Evolutionary conservation across 1,140 invertebrate genomes (phyloP).

Genomic region (Rhopalosiphum padi): DNA sequence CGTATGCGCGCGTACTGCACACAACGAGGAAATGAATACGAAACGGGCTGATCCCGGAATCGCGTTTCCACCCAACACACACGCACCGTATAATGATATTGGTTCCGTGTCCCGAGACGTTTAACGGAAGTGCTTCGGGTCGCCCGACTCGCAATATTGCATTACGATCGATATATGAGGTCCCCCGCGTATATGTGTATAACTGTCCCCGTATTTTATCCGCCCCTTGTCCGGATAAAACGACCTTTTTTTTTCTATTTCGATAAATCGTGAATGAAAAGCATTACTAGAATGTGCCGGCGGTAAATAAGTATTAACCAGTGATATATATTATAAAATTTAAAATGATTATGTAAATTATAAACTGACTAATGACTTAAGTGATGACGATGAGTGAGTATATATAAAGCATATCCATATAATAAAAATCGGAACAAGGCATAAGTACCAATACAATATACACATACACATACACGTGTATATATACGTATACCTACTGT

Average conservation of each 20-base stretch:
- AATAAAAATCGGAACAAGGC: background rate
- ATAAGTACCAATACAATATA: background rate
- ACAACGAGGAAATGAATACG: conserved; percentile 26
- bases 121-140: conserved; percentile 45
- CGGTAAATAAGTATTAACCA: background rate
- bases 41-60: conserved; percentile 38
- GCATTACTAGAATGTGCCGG: background rate
- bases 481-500: background rate
- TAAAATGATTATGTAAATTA: conserved; percentile 5
- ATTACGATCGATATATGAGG: conserved; percentile 33
- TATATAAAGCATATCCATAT: background rate
- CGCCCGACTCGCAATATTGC: conserved; percentile 28
- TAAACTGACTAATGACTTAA: background rate
- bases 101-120: conserved; percentile 52
- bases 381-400: background rate
- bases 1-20: background rate
- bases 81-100: conserved; percentile 36
- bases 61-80: background rate
- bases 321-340: background rate
- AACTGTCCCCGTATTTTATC: conserved; percentile 29
- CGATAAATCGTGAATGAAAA: conserved; percentile 19
- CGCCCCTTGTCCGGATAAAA: background rate
- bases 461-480: background rate
- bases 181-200: background rate
- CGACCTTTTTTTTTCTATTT: background rate